Evolutionary conservation across 2,113 vertebrate genomes (phyloP).

Genomic region (Poicephalus gulielmi): DNA sequence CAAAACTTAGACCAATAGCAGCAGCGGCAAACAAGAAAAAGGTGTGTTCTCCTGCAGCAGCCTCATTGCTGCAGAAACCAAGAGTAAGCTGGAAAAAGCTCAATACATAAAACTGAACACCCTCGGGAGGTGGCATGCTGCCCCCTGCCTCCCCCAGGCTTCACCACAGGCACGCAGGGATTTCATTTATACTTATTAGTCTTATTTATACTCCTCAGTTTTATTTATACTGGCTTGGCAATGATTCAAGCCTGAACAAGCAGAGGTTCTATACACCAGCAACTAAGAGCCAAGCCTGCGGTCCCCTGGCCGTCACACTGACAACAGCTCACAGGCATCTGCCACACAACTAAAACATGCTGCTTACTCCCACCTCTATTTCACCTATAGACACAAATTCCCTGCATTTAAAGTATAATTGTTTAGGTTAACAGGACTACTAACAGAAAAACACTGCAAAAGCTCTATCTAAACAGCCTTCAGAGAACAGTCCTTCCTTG

Average conservation of each 20-base stretch:
- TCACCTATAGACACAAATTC: background rate
- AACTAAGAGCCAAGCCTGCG: background rate
- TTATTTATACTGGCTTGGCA: background rate
- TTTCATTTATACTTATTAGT: constrained; percentile 10
- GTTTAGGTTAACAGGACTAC: background rate
- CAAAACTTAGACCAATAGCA: background rate
- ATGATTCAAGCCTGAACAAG: background rate
- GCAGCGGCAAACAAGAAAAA: background rate
- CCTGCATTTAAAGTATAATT: background rate
- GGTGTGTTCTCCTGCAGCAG: background rate
- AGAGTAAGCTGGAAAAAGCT: background rate
- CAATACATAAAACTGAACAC: background rate
- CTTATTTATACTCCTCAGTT: constrained; percentile 3
- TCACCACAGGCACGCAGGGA: constrained; percentile 7
- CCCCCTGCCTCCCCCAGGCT: constrained; percentile 25
- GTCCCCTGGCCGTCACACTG: fast-evolving
- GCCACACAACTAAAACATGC: fast-evolving
- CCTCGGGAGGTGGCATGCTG: constrained; percentile 30
- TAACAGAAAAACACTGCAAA: background rate
- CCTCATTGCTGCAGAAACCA: background rate
- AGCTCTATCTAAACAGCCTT: background rate
- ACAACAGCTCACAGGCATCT: background rate
- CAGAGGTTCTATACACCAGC: fast-evolving
- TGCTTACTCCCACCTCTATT: background rate
- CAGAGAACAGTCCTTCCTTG: background rate